phyloP scores from a whole-genome alignment of 53 echinoderm and acorn worm genomes.

The Patiria pectinifera region DNA sequence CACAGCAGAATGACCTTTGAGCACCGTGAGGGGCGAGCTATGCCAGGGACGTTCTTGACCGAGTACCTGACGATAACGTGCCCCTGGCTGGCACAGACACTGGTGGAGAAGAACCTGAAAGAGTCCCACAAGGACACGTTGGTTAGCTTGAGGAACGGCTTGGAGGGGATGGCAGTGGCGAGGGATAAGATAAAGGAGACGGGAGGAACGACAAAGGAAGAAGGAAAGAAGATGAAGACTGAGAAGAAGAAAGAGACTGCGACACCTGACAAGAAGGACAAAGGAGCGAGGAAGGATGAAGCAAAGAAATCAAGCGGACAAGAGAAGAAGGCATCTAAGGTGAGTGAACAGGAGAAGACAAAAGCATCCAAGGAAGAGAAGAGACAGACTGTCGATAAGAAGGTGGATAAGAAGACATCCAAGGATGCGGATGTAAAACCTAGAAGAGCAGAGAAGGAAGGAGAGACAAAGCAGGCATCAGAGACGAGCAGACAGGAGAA shows the following conservation, averaged over 20 bases:
- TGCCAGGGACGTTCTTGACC: slow-evolving; percentile 39
- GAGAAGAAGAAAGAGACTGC: slow-evolving; percentile 44
- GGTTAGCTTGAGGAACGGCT: slow-evolving; percentile 45
- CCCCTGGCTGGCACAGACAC: slow-evolving; percentile 37
- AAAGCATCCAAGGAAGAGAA: neutral
- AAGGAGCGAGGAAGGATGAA: slow-evolving; percentile 26
- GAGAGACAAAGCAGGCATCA: neutral
- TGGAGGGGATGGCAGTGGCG: slow-evolving; percentile 36
- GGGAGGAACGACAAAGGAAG: neutral
- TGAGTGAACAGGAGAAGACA: neutral
- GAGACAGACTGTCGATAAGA: neutral
- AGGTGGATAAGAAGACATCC: neutral
- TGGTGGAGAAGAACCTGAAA: slow-evolving; percentile 2
- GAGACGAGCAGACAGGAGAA: neutral
- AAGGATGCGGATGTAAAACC: neutral
- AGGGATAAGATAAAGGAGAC: neutral
- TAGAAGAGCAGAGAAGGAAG: slow-evolving; percentile 18
- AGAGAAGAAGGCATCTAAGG: neutral
- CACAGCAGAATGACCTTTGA: slow-evolving; percentile 40
- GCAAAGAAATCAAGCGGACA: neutral
- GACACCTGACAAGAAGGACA: neutral
- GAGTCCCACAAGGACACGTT: slow-evolving; percentile 51
- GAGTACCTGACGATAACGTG: slow-evolving; percentile 54
- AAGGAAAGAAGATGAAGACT: neutral
- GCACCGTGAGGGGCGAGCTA: slow-evolving; percentile 22